Evolutionary conservation across 2,888 invertebrate genomes (phyloP).

Genomic region (Caprella mutica): DNA sequence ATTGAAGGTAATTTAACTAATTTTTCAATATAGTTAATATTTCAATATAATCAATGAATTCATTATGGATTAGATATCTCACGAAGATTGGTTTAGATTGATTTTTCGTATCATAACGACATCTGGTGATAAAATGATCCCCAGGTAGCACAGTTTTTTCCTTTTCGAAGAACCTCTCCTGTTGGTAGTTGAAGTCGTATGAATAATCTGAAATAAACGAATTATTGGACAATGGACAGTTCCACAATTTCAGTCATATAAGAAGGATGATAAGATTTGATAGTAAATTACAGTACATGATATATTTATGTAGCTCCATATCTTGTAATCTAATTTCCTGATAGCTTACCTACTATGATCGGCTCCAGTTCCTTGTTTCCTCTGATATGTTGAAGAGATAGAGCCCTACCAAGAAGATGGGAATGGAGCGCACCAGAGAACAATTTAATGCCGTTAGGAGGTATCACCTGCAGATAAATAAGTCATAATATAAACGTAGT

Average conservation of each 20-base stretch:
- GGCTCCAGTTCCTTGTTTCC: not conserved
- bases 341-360: not conserved
- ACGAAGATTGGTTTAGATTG: conserved; percentile 53
- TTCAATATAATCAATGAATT: too few species aligned
- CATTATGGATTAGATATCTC: too few species aligned
- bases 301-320: too few species aligned
- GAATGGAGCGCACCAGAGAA: conserved; percentile 19
- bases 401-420: conserved; percentile 15
- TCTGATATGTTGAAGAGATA: conserved; percentile 10
- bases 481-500: not conserved
- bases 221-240: not conserved
- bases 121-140: conserved; percentile 71
- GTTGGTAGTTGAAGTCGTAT: conserved; percentile 76
- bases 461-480: conserved; percentile 1
- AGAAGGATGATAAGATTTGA: not conserved
- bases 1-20: too few species aligned
- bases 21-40: too few species aligned
- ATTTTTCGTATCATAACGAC: conserved; percentile 62
- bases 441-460: conserved; percentile 1
- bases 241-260: too few species aligned
- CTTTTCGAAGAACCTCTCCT: conserved; percentile 61
- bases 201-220: conserved; percentile 39
- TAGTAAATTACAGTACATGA: too few species aligned
- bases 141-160: conserved; percentile 58
- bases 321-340: too few species aligned